Conservation (phyloP, 2,797 vertebrate species). For the Fringilla coelebs region DNA sequence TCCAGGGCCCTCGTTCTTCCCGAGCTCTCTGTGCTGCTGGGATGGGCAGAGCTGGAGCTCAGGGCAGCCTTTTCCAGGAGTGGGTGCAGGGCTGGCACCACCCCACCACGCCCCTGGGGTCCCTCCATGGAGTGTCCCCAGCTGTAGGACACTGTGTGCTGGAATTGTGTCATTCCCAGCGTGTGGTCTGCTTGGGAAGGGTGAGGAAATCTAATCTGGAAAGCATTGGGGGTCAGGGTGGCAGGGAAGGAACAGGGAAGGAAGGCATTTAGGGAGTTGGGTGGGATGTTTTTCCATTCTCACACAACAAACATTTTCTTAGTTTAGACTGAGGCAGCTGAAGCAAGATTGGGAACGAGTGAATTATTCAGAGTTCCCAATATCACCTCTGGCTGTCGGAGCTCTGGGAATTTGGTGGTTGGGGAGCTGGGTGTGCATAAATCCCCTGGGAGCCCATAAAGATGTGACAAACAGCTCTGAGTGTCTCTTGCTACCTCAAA, state of each 20-base stretch:
- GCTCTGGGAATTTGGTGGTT: not conserved
- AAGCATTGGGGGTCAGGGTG: not conserved
- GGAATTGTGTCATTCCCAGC: not conserved
- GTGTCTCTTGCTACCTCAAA: not conserved
- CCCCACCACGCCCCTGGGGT: accelerated
- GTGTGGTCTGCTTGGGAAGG: not conserved
- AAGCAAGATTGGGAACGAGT: not conserved
- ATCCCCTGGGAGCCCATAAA: not conserved
- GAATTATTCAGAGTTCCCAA: not conserved
- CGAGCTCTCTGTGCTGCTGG: not conserved
- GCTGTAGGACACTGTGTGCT: not conserved
- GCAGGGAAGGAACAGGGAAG: not conserved
- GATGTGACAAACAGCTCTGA: not conserved
- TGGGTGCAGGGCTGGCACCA: not conserved
- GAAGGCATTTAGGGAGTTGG: not conserved
- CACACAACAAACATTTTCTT: not conserved
- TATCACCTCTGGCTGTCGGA: accelerated
- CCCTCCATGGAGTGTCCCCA: not conserved
- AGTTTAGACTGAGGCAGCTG: not conserved
- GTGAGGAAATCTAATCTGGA: not conserved
- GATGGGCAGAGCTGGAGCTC: not conserved
- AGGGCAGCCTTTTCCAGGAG: accelerated
- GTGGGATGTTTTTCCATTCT: not conserved
- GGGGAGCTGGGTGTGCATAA: not conserved
- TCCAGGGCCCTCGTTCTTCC: not conserved